Evolutionary conservation across 92 coral and sea anemone genomes (phyloP).

Genomic region (Virgularia gustaviana): DNA sequence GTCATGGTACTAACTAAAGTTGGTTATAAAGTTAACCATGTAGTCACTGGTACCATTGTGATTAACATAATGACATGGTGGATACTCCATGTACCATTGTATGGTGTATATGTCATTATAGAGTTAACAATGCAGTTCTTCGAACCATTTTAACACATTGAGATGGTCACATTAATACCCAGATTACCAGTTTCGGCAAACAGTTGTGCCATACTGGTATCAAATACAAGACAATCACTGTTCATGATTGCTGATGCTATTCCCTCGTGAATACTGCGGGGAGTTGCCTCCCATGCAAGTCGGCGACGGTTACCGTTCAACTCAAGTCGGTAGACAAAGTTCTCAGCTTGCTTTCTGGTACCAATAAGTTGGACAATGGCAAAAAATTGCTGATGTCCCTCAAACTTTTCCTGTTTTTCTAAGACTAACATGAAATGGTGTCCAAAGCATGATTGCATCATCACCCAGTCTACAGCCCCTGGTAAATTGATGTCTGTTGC

Average conservation of each 20-base stretch:
- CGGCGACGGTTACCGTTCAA: constrained; percentile 89
- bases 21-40: too few species aligned
- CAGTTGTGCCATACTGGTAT: constrained; percentile 93
- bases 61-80: background rate
- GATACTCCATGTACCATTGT: background rate
- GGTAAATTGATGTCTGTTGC: constrained; percentile 98
- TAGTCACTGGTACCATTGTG: too few species aligned
- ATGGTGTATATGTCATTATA: background rate
- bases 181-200: constrained; percentile 98
- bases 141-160: constrained; percentile 57
- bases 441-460: constrained; percentile 99
- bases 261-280: constrained; percentile 97
- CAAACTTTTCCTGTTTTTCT: constrained; percentile 95
- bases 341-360: constrained; percentile 96
- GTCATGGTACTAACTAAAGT: too few species aligned
- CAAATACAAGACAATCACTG: constrained; percentile 95
- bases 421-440: constrained; percentile 96
- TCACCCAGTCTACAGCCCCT: constrained; percentile 99
- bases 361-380: constrained; percentile 99
- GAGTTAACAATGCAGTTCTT: background rate
- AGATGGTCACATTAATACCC: constrained; percentile 96
- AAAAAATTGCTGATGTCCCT: constrained; percentile 96
- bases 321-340: constrained; percentile 94
- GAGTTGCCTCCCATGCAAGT: constrained; percentile 98
- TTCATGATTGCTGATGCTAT: constrained; percentile 98